Percentiles rank a stretch among this genome's conserved stretches.
Evolutionary conservation across 2,888 invertebrate species (phyloP).

Genomic region (Koerneria pararmatus): DNA sequence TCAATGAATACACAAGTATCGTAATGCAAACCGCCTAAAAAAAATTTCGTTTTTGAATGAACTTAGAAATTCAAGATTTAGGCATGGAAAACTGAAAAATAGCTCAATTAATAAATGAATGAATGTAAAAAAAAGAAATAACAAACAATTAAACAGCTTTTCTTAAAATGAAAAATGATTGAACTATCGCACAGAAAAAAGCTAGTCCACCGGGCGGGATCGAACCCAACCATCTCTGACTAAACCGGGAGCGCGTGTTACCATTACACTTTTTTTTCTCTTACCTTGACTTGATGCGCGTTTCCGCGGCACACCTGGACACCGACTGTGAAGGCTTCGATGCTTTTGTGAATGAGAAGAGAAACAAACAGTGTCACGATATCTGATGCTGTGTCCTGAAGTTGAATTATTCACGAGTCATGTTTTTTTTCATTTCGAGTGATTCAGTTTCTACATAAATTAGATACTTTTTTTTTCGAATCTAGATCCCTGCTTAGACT

Average conservation of each 20-base stretch:
- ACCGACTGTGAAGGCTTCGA: slow-evolving; percentile 67
- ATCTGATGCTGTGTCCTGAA: slow-evolving; percentile 38
- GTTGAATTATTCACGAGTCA: no score
- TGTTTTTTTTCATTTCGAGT: no score
- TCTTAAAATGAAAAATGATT: background rate
- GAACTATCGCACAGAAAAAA: background rate
- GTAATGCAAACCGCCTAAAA: slow-evolving; percentile 51
- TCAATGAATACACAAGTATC: slow-evolving; percentile 65
- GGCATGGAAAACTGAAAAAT: no score
- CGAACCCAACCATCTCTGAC: background rate
- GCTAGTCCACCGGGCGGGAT: background rate
- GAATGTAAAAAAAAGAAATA: no score
- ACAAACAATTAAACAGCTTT: background rate
- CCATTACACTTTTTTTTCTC: background rate
- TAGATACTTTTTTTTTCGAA: no score
- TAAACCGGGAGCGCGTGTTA: background rate
- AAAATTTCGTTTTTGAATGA: no score
- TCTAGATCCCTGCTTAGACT: no score
- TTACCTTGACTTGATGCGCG: no score
- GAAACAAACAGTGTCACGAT: slow-evolving; percentile 56
- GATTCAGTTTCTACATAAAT: no score
- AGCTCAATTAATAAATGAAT: no score
- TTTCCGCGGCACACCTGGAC: slow-evolving; percentile 59
- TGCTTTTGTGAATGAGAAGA: slow-evolving; percentile 62
- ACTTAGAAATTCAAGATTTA: no score